A percentile compares a stretch with the other conserved stretches of the same genome.
Evolutionary conservation across 2,113 vertebrate genomes (phyloP).

Genomic region (Melospiza georgiana): DNA sequence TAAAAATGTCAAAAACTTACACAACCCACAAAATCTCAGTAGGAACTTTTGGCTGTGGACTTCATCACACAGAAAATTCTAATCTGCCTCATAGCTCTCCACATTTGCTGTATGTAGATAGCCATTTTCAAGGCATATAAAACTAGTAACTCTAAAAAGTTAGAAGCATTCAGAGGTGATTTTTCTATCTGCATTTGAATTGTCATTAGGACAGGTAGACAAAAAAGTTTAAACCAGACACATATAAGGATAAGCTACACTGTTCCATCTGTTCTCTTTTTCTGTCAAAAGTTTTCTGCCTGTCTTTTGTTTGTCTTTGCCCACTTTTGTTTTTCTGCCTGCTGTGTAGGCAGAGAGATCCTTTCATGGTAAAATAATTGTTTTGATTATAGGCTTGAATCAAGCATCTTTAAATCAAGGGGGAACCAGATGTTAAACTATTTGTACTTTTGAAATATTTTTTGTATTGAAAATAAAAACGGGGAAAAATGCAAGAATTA

Average conservation of each 20-base stretch:
- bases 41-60: background rate
- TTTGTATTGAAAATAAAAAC: background rate
- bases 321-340: background rate
- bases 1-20: background rate
- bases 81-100: background rate
- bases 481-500: background rate
- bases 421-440: constrained; percentile 1
- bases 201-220: background rate
- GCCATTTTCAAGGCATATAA: background rate
- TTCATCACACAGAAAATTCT: background rate
- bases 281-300: background rate
- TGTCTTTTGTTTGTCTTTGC: background rate
- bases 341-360: background rate
- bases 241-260: background rate
- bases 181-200: background rate
- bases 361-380: constrained; percentile 39
- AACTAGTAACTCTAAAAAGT: background rate
- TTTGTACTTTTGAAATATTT: background rate
- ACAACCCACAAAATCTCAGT: background rate
- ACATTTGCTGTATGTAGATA: background rate
- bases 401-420: constrained; percentile 8
- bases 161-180: background rate
- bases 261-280: background rate
- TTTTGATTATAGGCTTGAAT: constrained; percentile 51
- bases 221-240: background rate